Base-by-base conservation (phyloP, 2,888 invertebrate genomes). In the Eupelmus urozonus region DNA sequence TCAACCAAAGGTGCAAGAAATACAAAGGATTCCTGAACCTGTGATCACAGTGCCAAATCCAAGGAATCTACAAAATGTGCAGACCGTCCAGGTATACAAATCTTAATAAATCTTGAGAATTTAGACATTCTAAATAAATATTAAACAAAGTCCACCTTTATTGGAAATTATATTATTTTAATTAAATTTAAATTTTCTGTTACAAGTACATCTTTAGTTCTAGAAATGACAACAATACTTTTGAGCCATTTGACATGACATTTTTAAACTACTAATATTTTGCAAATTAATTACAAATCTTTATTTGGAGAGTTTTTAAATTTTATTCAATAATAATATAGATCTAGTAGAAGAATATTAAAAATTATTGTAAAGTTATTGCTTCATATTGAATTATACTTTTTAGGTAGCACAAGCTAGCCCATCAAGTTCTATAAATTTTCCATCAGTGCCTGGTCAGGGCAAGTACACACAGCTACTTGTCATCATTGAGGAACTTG, bases 401-500 rank as follows among this genome's bases (percentile, higher is more conserved):
- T 2, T 81, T n/a, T n/a, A 83, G 76, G 86, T 86, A 65, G 86
- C 88, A 20, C 89, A 89, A 80, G 85, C 89, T 25, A 90, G 88
- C 82, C 89, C 89, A 72, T 87, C 89, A 72, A 86, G 86, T 83
- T 85, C 88, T 51, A 88, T 89, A 70, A 89, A 89, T 75, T 89
- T 89, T 80, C 88, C 88, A 20, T 84, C 86, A 20, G 88, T 89
- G 73, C 88, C 90, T 53, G 89, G 89, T n/a, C 89, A 90, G 79
- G 89, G 89, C 57, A 90, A 90, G 78, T 90, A 90, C 76, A 88
- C 89, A 73, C 89, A 90, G 76, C 78, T 90, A 62, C 81, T 91
- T 79, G 87, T 88, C 20, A 90, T 91, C 45, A 91, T 91, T 71
- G 91, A 91, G 81, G 91, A 91, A 84, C 88, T 91, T 53, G 90